Evolutionary conservation across 2,113 vertebrate species (phyloP).

Genomic region (Tychaedon coryphoeus): DNA sequence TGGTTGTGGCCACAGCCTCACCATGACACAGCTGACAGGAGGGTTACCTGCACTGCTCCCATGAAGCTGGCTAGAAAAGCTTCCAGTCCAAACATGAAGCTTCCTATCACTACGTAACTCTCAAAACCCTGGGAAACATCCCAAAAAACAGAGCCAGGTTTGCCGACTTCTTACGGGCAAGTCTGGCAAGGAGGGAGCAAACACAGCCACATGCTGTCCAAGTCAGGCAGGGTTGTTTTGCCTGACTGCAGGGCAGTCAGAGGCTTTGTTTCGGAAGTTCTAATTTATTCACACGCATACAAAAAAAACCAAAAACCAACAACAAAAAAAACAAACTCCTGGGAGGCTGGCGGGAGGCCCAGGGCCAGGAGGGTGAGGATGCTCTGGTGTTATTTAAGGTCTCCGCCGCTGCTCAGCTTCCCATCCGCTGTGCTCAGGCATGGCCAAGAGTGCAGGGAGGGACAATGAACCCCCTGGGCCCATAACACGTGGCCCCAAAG

Average conservation of each 20-base stretch:
- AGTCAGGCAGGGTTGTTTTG: constrained; percentile 10
- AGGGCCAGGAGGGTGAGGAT: neutral
- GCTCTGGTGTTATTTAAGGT: constrained; percentile 60
- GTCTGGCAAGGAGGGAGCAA: neutral
- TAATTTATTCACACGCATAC: constrained; percentile 25
- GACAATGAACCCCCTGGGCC: neutral
- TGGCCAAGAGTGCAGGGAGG: neutral
- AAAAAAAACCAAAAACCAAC: neutral
- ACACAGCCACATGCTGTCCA: neutral
- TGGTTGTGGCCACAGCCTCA: neutral
- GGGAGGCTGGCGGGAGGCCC: constrained; percentile 1
- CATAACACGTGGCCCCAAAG: neutral
- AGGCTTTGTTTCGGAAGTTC: constrained; percentile 47
- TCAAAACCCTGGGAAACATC: neutral
- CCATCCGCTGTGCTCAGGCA: neutral
- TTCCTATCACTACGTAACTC: neutral
- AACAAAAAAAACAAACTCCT: neutral
- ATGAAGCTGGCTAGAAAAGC: neutral
- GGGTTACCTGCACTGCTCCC: neutral
- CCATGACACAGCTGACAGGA: neutral
- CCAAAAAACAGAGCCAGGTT: neutral
- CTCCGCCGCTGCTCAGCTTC: neutral
- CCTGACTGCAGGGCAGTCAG: neutral
- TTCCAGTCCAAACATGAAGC: neutral
- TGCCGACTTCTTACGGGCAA: neutral